These are phyloP conservation scores for Ceratitis capitata DNA, from an alignment of 1,140 invertebrate species.

Conservation along the genomic window DNA sequence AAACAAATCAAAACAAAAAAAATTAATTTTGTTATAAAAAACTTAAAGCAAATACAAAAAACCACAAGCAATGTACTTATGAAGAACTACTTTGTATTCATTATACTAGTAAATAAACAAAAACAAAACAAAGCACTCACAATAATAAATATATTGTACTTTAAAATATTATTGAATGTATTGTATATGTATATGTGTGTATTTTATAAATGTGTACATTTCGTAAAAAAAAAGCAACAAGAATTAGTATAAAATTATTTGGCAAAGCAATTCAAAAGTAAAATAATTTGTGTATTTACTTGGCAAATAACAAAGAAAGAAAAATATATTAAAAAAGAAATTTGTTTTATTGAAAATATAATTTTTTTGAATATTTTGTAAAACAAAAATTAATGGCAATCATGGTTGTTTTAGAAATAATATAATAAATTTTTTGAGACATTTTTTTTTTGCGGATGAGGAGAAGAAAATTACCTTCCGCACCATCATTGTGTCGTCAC, in stretches of 20 bases:
- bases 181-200: constrained; percentile 37
- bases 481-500: no score
- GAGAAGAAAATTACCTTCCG: no score
- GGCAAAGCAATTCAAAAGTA: background rate
- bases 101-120: constrained; percentile 10
- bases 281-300: background rate
- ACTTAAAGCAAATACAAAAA: constrained; percentile 35
- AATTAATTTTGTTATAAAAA: background rate
- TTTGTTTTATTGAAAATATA: no score
- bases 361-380: background rate
- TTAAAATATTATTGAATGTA: constrained; percentile 26
- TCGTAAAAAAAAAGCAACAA: constrained; percentile 1
- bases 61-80: constrained; percentile 44
- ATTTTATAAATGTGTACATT: constrained; percentile 43
- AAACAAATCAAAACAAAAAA: background rate
- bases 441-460: no score
- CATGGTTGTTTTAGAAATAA: background rate
- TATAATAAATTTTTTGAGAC: background rate
- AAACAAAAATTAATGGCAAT: no score
- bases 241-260: constrained; percentile 16
- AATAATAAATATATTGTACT: constrained; percentile 11
- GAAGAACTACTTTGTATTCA: constrained; percentile 42
- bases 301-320: background rate
- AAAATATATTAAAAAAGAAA: background rate
- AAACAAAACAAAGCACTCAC: background rate